These are phyloP conservation scores for Acrobasis consociella DNA, from an alignment of 2,888 invertebrate species.

Conservation along the genomic window DNA sequence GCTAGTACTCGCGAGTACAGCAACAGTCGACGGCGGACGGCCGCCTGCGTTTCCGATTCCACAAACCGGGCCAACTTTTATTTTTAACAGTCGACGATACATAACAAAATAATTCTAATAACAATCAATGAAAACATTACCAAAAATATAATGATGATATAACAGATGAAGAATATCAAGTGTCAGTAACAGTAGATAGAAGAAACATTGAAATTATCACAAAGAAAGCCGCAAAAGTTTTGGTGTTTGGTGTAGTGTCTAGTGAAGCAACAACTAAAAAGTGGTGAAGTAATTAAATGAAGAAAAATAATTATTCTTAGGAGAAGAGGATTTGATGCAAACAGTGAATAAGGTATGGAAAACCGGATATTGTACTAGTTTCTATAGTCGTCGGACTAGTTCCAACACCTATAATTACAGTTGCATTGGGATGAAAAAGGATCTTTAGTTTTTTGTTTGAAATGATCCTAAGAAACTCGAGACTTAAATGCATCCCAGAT, in stretches of 20 bases:
- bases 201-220: conserved; percentile 30
- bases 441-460: conserved; percentile 41
- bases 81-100: conserved; percentile 46
- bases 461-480: conserved; percentile 39
- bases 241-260: conserved; percentile 70
- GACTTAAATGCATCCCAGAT: conserved; percentile 42
- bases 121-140: conserved; percentile 36
- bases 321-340: conserved; percentile 67
- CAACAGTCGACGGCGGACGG: conserved; percentile 71
- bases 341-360: conserved; percentile 74
- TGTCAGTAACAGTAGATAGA: conserved; percentile 22
- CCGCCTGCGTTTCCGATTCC: conserved; percentile 59
- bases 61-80: conserved; percentile 44
- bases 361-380: conserved; percentile 74
- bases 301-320: conserved; percentile 47
- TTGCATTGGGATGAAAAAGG: conserved; percentile 45
- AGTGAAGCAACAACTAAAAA: conserved; percentile 59
- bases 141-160: conserved; percentile 15
- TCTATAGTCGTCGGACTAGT: conserved; percentile 68
- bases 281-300: conserved; percentile 60
- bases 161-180: conserved; percentile 5
- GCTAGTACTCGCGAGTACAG: conserved; percentile 61
- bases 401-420: conserved; percentile 55
- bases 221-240: conserved; percentile 50
- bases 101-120: conserved; percentile 41